A percentile compares a stretch with the other conserved stretches of the same genome.
Evolutionary conservation across 2,113 vertebrate species (phyloP).

Genomic region (Collichthys lucidus): DNA sequence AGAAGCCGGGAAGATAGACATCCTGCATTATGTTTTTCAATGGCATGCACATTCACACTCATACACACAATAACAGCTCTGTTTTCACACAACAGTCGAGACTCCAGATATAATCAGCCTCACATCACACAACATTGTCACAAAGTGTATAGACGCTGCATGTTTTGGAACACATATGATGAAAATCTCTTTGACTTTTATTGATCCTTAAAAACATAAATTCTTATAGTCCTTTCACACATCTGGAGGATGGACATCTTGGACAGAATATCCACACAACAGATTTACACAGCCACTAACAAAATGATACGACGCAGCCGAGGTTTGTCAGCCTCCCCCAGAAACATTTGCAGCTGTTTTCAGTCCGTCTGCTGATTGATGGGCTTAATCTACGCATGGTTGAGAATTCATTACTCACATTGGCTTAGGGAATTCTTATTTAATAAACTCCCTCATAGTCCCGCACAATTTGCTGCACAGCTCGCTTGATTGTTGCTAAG

Average conservation of each 20-base stretch:
- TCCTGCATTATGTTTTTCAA: conserved; percentile 53
- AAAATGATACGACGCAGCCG: neutral
- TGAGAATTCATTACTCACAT: conserved; percentile 15
- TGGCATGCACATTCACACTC: neutral
- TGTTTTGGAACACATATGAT: neutral
- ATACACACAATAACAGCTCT: conserved; percentile 40
- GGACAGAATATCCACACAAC: neutral
- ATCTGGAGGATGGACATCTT: neutral
- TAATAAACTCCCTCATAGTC: neutral
- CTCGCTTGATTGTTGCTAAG: conserved; percentile 20
- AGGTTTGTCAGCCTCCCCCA: neutral
- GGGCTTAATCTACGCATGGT: conserved; percentile 20
- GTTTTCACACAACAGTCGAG: conserved; percentile 15
- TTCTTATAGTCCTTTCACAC: neutral
- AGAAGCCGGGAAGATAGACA: conserved; percentile 40
- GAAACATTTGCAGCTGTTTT: conserved; percentile 22
- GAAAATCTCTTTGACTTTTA: no score
- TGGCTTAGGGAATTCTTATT: conserved; percentile 11
- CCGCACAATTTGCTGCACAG: neutral
- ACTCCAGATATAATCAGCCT: conserved; percentile 41
- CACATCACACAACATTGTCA: conserved; percentile 18
- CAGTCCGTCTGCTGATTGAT: conserved; percentile 29
- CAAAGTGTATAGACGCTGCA: neutral
- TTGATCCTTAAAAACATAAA: neutral
- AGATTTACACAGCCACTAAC: neutral